Base-by-base conservation (phyloP, 1,140 invertebrate genomes). In the Caenorhabditis briggsae region DNA sequence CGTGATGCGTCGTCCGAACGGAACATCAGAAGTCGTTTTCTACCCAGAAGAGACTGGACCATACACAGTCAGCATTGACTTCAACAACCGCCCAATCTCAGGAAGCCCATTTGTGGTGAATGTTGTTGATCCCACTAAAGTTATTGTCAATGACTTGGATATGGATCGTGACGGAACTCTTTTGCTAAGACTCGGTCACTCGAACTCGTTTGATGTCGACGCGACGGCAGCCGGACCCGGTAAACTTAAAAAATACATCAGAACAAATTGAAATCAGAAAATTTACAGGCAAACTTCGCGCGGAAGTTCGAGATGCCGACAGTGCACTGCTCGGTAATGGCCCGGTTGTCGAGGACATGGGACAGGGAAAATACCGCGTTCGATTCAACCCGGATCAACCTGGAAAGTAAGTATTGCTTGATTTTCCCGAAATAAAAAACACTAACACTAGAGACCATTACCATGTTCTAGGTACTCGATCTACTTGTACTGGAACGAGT, bases 71-170 rank as follows among this genome's bases (percentile, higher is more conserved):
- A 93, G 94, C 87, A 94, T 96, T 5, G 94, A 94, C 18, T 96
- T 95, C 94, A 95, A 95, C 89, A 95, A 95, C 41, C 94, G 94
- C 86, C 93, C 94, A 86, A 85, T 95, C 85, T 58, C 58, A 93
- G 95, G 95, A 48, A 95, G 95, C 84, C 95, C 95, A 0, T 96
- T 95, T 93, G 94, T 95, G 90, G 95, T 95, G 1, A 94, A 94
- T 87, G 94, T 96, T 50, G 94, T 95, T 23, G 95, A 96, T 91
- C 94, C 94, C 2, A 90, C 94, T 55, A 95, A 95, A 91, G 93
- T 95, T 20, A 91, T 94, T 33, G 93, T 95, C 11, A 95, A 95
- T 88, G 96, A 96, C 48, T 96, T 97, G 65, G 85, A 89, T 18
- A 86, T 94, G 23, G 86, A 89, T 85, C 91, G 93, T 14, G 89